phyloP scores from a whole-genome alignment of 1,140 invertebrate species.

The Saccostrea echinata region DNA sequence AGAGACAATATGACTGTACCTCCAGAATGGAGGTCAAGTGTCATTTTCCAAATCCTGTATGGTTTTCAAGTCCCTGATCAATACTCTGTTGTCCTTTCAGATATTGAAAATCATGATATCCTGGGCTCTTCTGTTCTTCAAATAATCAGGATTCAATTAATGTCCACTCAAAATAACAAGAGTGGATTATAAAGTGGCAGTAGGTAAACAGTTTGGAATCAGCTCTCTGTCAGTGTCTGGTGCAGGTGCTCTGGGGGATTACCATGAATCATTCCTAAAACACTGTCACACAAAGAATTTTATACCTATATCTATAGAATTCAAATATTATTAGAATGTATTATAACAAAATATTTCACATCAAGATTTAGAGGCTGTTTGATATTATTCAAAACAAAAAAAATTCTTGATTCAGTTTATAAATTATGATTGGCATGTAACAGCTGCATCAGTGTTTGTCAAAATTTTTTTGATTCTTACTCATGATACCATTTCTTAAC shows the following conservation, averaged over 20 bases:
- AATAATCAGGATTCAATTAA: conserved; percentile 39
- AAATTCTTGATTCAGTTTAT: too few relatives aligned
- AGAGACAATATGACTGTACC: background rate
- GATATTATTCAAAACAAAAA: too few relatives aligned
- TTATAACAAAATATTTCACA: too few relatives aligned
- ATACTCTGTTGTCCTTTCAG: conserved; percentile 31
- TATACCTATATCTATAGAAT: too few relatives aligned
- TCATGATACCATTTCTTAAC: too few relatives aligned
- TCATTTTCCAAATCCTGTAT: background rate
- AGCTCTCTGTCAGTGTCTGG: background rate
- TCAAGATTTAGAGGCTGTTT: too few relatives aligned
- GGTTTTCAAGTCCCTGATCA: conserved; percentile 13
- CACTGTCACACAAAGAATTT: too few relatives aligned
- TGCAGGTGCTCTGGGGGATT: background rate
- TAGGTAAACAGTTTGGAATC: background rate
- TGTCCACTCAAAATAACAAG: conserved; percentile 25
- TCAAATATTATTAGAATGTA: too few relatives aligned
- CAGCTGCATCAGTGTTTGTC: too few relatives aligned
- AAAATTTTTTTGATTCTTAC: too few relatives aligned
- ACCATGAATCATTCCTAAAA: background rate
- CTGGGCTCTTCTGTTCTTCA: conserved; percentile 29
- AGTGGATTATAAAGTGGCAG: conserved; percentile 8
- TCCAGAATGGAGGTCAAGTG: conserved; percentile 14
- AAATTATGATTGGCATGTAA: too few relatives aligned
- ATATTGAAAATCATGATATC: conserved; percentile 38